Percentiles rank a stretch among this genome's conserved stretches.
phyloP scores from a whole-genome alignment of 2,113 vertebrate genomes.

The Callopanchax toddi region DNA sequence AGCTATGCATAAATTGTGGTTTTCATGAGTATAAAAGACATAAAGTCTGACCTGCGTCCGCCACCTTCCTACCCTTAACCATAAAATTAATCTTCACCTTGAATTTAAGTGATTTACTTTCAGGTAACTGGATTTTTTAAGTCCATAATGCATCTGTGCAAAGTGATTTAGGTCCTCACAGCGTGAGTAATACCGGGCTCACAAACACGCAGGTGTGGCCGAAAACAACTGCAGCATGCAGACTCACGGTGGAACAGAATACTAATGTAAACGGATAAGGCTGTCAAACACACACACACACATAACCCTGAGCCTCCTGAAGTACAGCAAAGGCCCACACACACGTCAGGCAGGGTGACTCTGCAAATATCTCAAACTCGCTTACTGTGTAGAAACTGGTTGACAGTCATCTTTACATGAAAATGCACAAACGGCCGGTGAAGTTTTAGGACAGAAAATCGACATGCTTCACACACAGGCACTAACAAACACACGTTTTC shows the following conservation, averaged over 20 bases:
- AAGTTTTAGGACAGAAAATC: no score
- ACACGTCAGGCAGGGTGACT: background rate
- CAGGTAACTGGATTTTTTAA: background rate
- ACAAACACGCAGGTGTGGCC: constrained; percentile 9
- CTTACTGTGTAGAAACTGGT: no score
- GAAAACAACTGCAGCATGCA: constrained; percentile 8
- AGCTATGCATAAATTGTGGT: background rate
- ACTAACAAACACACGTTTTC: background rate
- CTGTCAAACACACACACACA: constrained; percentile 21
- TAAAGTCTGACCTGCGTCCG: background rate
- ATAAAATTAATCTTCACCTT: background rate
- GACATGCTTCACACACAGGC: background rate
- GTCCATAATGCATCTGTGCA: background rate
- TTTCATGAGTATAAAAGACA: background rate
- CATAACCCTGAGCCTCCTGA: constrained; percentile 6
- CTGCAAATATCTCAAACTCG: constrained; percentile 1
- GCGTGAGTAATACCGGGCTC: background rate
- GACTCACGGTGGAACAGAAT: constrained; percentile 25
- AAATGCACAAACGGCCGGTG: no score
- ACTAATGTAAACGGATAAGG: constrained; percentile 28
- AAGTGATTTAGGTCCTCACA: background rate
- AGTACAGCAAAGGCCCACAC: constrained; percentile 5
- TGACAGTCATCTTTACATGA: constrained; percentile 7
- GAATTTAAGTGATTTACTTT: background rate
- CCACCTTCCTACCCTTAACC: background rate